Evolutionary conservation across 1,140 invertebrate species (phyloP).

Genomic region (Sitodiplosis mosellana): DNA sequence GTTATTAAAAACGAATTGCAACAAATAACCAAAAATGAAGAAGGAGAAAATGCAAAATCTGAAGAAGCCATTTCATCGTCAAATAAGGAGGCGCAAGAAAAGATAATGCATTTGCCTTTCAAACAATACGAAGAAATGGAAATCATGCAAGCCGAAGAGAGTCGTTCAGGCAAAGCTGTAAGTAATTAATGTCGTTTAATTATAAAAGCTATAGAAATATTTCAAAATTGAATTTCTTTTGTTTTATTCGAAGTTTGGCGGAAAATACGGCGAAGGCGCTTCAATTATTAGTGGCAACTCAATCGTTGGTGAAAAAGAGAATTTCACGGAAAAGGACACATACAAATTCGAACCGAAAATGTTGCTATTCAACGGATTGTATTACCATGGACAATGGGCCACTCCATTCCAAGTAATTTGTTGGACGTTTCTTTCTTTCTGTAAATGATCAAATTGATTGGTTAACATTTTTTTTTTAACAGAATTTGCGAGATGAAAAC

Average conservation of each 20-base stretch:
- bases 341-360: constrained; percentile 23
- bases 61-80: constrained; percentile 4
- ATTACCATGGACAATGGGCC: constrained; percentile 31
- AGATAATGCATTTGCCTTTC: too few relatives aligned
- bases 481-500: constrained; percentile 13
- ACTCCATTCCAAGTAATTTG: constrained; percentile 12
- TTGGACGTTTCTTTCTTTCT: neutral
- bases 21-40: constrained; percentile 14
- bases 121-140: constrained; percentile 21
- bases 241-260: neutral
- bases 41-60: neutral
- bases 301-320: constrained; percentile 14
- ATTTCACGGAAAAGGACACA: constrained; percentile 6
- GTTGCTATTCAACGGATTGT: constrained; percentile 43
- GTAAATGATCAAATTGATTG: neutral
- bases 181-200: neutral
- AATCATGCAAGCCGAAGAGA: constrained; percentile 38
- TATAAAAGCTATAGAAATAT: too few relatives aligned
- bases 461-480: too few relatives aligned
- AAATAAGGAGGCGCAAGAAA: too few relatives aligned
- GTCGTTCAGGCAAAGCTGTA: constrained; percentile 24
- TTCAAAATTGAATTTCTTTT: neutral
- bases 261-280: constrained; percentile 17
- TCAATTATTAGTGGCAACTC: constrained; percentile 22
- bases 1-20: constrained; percentile 20